Evolutionary conservation across 35 echinoderm and acorn worm genomes (phyloP).

Genomic region (Apostichopus parvimensis): DNA sequence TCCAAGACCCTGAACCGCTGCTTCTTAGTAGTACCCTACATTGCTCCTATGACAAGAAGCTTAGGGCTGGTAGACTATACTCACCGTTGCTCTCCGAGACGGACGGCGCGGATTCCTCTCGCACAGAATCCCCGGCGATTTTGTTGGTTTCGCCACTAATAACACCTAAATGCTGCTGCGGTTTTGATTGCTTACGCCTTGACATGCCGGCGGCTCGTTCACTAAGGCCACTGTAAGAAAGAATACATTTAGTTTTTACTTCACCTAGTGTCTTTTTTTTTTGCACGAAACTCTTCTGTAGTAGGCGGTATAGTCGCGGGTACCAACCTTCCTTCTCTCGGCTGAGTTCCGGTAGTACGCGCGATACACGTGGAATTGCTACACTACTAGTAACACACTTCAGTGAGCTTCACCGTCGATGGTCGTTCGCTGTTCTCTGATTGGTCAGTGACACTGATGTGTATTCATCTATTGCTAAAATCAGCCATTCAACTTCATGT

Average conservation of each 20-base stretch:
- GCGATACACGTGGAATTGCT: slow-evolving; percentile 43
- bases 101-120: slow-evolving; percentile 41
- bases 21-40: slow-evolving; percentile 17
- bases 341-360: slow-evolving; percentile 37
- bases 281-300: background rate
- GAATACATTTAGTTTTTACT: slow-evolving; percentile 60
- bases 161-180: slow-evolving; percentile 62
- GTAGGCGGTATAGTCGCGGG: slow-evolving; percentile 32
- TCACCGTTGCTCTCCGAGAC: slow-evolving; percentile 30
- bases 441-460: slow-evolving; percentile 42
- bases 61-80: slow-evolving; percentile 6
- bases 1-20: background rate
- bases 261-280: slow-evolving; percentile 12
- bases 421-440: slow-evolving; percentile 14
- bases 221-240: slow-evolving; percentile 46
- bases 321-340: slow-evolving; percentile 17
- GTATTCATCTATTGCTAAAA: slow-evolving; percentile 34
- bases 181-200: slow-evolving; percentile 59
- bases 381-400: slow-evolving; percentile 28
- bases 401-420: slow-evolving; percentile 49
- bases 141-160: slow-evolving; percentile 56
- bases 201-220: slow-evolving; percentile 58
- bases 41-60: slow-evolving; percentile 15
- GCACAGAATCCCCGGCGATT: slow-evolving; percentile 42
- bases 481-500: slow-evolving; percentile 46